Conservation (phyloP, 1,140 invertebrate genomes). For the Cotesia vestalis region DNA sequence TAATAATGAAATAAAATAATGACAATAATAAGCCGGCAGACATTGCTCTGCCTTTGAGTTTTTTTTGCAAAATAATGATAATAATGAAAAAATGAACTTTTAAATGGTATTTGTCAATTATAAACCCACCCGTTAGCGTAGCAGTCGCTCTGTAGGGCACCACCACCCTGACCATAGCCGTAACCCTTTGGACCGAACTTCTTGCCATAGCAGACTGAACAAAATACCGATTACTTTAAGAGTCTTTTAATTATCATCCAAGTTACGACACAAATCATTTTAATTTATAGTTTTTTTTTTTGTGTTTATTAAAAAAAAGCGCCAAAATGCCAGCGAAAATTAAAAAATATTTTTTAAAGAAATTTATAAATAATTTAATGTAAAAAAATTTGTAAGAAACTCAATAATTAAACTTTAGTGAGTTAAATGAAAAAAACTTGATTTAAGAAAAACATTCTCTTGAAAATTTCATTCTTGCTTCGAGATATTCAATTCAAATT, state of each 20-base stretch:
- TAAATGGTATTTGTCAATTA: not conserved
- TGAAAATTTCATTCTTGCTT: too few relatives aligned
- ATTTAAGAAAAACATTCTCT: too few relatives aligned
- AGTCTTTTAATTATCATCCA: not conserved
- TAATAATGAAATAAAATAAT: constrained; percentile 38
- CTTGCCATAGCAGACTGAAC: constrained; percentile 90
- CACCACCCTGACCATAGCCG: constrained; percentile 91
- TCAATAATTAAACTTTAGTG: too few relatives aligned
- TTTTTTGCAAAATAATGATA: constrained; percentile 26
- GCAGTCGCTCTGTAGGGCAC: constrained; percentile 87
- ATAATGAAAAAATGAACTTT: not conserved
- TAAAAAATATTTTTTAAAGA: too few relatives aligned
- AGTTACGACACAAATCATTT: constrained; percentile 2
- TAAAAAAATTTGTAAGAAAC: too few relatives aligned
- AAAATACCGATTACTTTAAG: constrained; percentile 58
- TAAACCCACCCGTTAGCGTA: constrained; percentile 76
- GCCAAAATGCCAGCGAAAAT: too few relatives aligned
- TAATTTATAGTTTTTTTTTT: not conserved
- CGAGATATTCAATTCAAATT: too few relatives aligned
- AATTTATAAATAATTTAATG: too few relatives aligned
- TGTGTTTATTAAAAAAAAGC: too few relatives aligned
- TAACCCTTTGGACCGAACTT: constrained; percentile 94
- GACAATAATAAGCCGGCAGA: constrained; percentile 54
- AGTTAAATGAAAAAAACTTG: too few relatives aligned
- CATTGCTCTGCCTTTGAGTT: constrained; percentile 46